Conservation (phyloP, 92 coral and sea anemone genomes). For the Paragorgia papillata region DNA sequence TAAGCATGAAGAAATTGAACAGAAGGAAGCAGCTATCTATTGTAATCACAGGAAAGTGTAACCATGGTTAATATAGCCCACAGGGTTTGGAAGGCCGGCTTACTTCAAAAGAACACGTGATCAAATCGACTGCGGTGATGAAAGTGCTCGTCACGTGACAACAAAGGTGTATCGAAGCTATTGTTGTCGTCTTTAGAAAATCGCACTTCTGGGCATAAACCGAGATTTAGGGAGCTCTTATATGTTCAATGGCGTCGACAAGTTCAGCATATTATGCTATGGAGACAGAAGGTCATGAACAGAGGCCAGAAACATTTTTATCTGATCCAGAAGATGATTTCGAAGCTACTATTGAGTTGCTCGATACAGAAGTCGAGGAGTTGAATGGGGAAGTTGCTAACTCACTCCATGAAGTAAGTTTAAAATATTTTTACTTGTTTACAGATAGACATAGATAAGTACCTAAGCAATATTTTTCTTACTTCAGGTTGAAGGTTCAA, state of each 20-base stretch:
- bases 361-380: conserved; percentile 1
- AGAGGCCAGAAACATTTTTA: neutral
- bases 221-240: neutral
- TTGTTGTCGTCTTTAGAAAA: neutral
- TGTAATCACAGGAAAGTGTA: no score
- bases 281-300: no score
- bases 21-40: no score
- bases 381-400: neutral
- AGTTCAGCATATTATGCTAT: neutral
- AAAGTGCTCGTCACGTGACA: conserved; percentile 3
- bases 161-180: neutral
- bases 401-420: conserved; percentile 13
- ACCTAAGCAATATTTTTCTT: neutral
- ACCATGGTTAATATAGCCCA: neutral
- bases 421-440: neutral
- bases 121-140: neutral
- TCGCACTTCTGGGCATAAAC: neutral
- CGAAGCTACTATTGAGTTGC: neutral
- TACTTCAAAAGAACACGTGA: neutral
- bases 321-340: neutral
- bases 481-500: conserved; percentile 22
- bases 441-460: no score
- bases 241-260: neutral
- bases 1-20: no score
- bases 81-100: no score